These are phyloP conservation scores for Caenorhabditis elegans DNA, from an alignment of 1,140 invertebrate genomes.

Conservation along the genomic window WBcel235 BX284605.5:10205501-10206000, in stretches of 20 bases:
- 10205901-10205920: conserved; percentile 28
- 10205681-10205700: too few relatives aligned
- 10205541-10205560: background rate
- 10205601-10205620: too few relatives aligned
- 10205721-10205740: too few relatives aligned
- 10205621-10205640: too few relatives aligned
- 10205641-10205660: too few relatives aligned
- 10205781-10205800: too few relatives aligned
- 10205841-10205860: background rate
- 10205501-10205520: background rate
- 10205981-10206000: conserved; percentile 14
- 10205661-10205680: too few relatives aligned
- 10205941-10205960: conserved; percentile 35
- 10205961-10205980: conserved; percentile 34
- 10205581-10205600: background rate
- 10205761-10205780: too few relatives aligned
- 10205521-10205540: background rate
- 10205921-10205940: conserved; percentile 39
- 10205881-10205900: conserved; percentile 18
- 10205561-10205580: background rate
- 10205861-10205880: conserved; percentile 6
- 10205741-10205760: too few relatives aligned
- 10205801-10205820: too few relatives aligned
- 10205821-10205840: too few relatives aligned
- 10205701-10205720: too few relatives aligned